Evolutionary conservation across 2,797 vertebrate species (phyloP).

Genomic region (Galagoides demidoff): DNA sequence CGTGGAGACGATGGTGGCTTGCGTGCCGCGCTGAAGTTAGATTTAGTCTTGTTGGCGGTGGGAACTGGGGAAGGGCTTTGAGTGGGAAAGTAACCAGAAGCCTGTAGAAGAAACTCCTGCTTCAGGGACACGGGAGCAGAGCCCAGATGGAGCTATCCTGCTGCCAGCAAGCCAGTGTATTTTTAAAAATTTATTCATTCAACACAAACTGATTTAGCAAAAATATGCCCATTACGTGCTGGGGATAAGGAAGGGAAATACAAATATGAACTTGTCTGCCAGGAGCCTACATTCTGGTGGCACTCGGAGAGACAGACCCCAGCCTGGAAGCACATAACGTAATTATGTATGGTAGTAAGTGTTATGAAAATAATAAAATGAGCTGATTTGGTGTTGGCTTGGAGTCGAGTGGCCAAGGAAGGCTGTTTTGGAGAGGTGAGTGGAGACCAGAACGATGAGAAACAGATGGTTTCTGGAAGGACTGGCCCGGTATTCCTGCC

Average conservation of each 20-base stretch:
- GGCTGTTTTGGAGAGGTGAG: background rate
- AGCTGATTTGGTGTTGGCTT: background rate
- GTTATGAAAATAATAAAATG: fast-evolving
- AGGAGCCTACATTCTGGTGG: background rate
- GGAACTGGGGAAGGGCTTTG: background rate
- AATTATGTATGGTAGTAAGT: fast-evolving
- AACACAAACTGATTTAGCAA: background rate
- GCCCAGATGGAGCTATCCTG: background rate
- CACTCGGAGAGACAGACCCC: background rate
- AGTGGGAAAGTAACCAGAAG: background rate
- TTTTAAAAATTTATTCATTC: constrained; percentile 3
- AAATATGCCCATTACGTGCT: background rate
- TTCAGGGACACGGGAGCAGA: background rate
- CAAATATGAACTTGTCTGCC: background rate
- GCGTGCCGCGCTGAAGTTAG: fast-evolving
- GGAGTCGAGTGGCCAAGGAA: background rate
- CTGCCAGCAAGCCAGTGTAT: constrained; percentile 1
- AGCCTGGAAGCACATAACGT: fast-evolving
- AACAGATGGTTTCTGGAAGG: background rate
- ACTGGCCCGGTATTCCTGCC: background rate
- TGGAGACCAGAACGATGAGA: background rate
- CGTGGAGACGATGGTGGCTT: background rate
- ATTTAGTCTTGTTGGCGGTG: background rate
- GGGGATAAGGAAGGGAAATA: background rate
- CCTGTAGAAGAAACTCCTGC: background rate